A percentile compares a stretch with the other conserved stretches of the same genome.
Evolutionary conservation across 2,113 vertebrate genomes (phyloP).

Genomic region (Harpagus bidentatus): DNA sequence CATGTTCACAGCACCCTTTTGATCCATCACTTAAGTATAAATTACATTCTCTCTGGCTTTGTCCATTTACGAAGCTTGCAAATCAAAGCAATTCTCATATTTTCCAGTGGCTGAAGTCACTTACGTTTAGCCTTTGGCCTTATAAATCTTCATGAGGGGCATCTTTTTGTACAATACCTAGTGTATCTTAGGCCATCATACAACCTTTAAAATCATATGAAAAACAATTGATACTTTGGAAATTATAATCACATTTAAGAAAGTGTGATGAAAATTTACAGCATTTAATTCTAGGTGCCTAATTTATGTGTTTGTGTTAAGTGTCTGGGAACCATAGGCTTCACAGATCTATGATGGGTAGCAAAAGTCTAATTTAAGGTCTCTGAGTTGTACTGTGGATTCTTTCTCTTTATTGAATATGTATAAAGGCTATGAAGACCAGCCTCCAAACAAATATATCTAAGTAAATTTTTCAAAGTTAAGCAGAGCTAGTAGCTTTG

Average conservation of each 20-base stretch:
- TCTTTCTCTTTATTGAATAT: not conserved
- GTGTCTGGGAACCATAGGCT: not conserved
- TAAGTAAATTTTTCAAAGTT: not conserved
- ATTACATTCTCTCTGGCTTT: constrained; percentile 1
- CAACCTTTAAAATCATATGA: not conserved
- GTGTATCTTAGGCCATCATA: not conserved
- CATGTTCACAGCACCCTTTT: not conserved
- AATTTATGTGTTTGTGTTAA: not conserved
- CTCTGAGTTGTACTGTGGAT: not conserved
- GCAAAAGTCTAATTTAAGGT: not conserved
- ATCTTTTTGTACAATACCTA: not conserved
- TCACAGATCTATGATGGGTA: not conserved
- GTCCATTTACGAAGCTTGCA: not conserved
- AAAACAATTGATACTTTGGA: not conserved
- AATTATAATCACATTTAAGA: not conserved
- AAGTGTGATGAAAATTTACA: not conserved
- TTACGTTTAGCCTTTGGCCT: not conserved
- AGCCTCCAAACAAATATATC: not conserved
- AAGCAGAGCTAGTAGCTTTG: not conserved
- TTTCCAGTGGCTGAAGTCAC: not conserved
- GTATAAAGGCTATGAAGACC: not conserved
- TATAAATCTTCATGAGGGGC: not conserved
- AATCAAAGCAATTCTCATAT: not conserved
- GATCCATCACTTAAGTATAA: not conserved
- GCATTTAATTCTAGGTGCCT: not conserved